Evolutionary conservation across 2,113 vertebrate genomes (phyloP).

Genomic region (Zosterops hypoxanthus): DNA sequence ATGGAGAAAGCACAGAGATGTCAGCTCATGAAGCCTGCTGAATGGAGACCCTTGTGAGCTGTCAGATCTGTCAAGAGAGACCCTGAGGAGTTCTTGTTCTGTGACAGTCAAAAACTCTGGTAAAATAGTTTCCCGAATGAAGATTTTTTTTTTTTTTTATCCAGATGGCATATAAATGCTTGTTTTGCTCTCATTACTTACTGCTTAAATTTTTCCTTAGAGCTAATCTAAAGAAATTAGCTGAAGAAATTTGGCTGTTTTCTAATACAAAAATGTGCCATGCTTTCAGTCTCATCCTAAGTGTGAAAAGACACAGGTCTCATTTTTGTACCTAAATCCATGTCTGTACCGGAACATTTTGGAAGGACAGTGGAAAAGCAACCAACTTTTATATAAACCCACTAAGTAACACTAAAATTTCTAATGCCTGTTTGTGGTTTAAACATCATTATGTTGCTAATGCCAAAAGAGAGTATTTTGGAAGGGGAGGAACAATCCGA

Average conservation of each 20-base stretch:
- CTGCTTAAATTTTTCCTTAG: neutral
- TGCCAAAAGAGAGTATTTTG: neutral
- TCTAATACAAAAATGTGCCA: neutral
- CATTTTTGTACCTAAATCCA: neutral
- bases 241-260: neutral
- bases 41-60: neutral
- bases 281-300: neutral
- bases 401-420: neutral
- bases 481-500: neutral
- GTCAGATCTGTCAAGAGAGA: neutral
- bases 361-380: neutral
- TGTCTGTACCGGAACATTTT: neutral
- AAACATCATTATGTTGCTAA: neutral
- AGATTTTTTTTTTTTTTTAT: neutral
- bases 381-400: neutral
- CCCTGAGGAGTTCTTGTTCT: neutral
- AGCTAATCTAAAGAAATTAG: neutral
- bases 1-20: neutral
- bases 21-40: neutral
- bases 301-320: neutral
- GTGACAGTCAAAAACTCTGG: neutral
- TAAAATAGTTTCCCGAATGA: neutral
- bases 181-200: neutral
- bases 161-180: neutral
- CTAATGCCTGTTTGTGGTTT: neutral